Percentiles rank a stretch among this genome's conserved stretches.
Evolutionary conservation across 2,113 vertebrate genomes (phyloP).

Genomic region (Python bivittatus): DNA sequence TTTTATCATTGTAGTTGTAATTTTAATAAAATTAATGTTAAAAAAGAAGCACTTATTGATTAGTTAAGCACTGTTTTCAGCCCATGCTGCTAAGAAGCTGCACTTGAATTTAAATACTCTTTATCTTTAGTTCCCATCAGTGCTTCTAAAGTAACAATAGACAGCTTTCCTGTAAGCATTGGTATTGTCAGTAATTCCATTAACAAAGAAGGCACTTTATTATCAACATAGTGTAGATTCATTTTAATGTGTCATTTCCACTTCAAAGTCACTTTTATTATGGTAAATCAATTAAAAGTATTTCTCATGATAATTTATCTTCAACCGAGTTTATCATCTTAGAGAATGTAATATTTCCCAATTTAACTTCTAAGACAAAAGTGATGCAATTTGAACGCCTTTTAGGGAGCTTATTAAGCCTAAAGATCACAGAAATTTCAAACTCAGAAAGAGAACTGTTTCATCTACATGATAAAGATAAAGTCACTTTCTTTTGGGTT

Average conservation of each 20-base stretch:
- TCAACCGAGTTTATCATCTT: conserved; percentile 80
- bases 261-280: conserved; percentile 86
- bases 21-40: too few relatives aligned
- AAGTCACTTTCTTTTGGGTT: conserved; percentile 64
- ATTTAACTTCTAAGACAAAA: conserved; percentile 84
- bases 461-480: conserved; percentile 82
- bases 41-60: background rate
- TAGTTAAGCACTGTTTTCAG: conserved; percentile 34
- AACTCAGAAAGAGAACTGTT: conserved; percentile 83
- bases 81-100: conserved; percentile 28
- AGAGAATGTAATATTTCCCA: conserved; percentile 82
- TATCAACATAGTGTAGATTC: conserved; percentile 81
- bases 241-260: conserved; percentile 86
- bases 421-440: conserved; percentile 85
- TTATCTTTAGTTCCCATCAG: conserved; percentile 65
- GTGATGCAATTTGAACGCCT: conserved; percentile 83
- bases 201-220: conserved; percentile 81
- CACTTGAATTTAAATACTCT: conserved; percentile 64
- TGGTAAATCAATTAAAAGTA: conserved; percentile 87
- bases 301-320: conserved; percentile 87
- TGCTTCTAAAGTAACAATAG: conserved; percentile 73
- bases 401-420: conserved; percentile 84
- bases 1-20: too few relatives aligned
- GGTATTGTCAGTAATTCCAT: conserved; percentile 80
- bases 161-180: conserved; percentile 70